These are phyloP conservation scores for Brachionus calyciflorus DNA, from an alignment of 1,140 invertebrate genomes.

Conservation along the genomic window DNA sequence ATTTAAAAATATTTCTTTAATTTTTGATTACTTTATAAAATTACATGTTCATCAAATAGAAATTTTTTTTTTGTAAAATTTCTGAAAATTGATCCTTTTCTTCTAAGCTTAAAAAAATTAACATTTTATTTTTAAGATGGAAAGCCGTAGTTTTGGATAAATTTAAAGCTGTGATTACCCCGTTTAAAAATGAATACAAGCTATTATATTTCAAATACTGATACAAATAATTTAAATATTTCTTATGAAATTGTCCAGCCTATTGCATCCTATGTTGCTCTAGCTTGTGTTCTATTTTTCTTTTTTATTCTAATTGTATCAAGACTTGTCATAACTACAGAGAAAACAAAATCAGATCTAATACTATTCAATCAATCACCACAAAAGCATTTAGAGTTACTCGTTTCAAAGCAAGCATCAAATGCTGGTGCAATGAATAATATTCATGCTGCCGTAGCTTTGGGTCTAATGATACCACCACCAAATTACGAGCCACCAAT, in stretches of 20 bases:
- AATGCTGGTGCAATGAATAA: conserved; percentile 37
- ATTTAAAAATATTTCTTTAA: too few relatives aligned
- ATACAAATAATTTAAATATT: neutral
- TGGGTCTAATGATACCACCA: conserved; percentile 45
- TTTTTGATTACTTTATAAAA: too few relatives aligned
- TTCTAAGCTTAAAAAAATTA: too few relatives aligned
- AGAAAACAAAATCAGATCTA: conserved; percentile 35
- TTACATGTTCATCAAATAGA: too few relatives aligned
- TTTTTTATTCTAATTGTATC: conserved; percentile 11
- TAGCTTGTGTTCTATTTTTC: conserved; percentile 14
- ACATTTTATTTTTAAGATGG: too few relatives aligned
- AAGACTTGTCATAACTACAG: conserved; percentile 10
- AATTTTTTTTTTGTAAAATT: too few relatives aligned
- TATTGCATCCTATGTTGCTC: conserved; percentile 35
- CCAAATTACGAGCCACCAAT: conserved; percentile 20
- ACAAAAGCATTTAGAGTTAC: conserved; percentile 18
- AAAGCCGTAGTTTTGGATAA: too few relatives aligned
- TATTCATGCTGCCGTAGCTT: conserved; percentile 23
- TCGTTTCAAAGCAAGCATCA: conserved; percentile 34
- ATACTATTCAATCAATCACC: conserved; percentile 36
- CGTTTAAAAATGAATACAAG: neutral
- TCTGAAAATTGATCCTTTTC: too few relatives aligned
- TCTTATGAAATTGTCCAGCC: conserved; percentile 10
- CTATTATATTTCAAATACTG: neutral
- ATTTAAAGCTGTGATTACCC: too few relatives aligned